Conservation (phyloP, 2,888 invertebrate species). For the Stramonita haemastoma region DNA sequence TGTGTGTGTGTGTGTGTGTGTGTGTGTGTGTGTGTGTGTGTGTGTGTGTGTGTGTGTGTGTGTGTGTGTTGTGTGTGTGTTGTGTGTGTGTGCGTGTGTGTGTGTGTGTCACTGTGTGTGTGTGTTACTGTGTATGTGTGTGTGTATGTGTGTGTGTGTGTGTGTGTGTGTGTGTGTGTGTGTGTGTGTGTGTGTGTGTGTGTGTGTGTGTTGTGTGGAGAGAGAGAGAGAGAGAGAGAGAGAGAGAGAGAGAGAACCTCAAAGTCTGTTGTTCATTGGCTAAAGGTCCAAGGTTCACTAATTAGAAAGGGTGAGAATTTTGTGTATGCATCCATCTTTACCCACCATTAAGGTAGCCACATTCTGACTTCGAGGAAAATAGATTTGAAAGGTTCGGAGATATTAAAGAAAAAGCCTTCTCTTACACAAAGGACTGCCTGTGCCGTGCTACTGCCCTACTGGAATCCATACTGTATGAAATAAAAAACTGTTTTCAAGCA, state of each 20-base stretch:
- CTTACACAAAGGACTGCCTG: too few species aligned
- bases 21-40: not conserved
- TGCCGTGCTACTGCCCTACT: too few species aligned
- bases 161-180: constrained; percentile 3
- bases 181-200: constrained; percentile 11
- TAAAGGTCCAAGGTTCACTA: too few species aligned
- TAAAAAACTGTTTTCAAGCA: too few species aligned
- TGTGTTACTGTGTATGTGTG: not conserved
- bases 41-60: not conserved
- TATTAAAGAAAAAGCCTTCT: too few species aligned
- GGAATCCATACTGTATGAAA: too few species aligned
- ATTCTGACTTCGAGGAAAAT: too few species aligned
- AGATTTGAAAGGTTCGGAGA: too few species aligned
- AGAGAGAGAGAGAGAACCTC: not conserved
- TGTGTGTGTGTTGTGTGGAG: not conserved
- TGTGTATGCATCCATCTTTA: too few species aligned
- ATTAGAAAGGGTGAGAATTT: too few species aligned
- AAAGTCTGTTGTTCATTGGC: too few species aligned
- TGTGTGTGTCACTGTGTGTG: not conserved
- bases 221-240: constrained; percentile 5
- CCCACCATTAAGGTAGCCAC: too few species aligned
- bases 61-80: not conserved
- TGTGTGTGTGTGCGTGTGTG: not conserved
- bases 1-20: constrained; percentile 8
- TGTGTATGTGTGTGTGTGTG: not conserved